Percentiles rank a stretch among this genome's conserved stretches.
Conservation (phyloP, 1,140 invertebrate species). For the Agrilus planipennis region DNA sequence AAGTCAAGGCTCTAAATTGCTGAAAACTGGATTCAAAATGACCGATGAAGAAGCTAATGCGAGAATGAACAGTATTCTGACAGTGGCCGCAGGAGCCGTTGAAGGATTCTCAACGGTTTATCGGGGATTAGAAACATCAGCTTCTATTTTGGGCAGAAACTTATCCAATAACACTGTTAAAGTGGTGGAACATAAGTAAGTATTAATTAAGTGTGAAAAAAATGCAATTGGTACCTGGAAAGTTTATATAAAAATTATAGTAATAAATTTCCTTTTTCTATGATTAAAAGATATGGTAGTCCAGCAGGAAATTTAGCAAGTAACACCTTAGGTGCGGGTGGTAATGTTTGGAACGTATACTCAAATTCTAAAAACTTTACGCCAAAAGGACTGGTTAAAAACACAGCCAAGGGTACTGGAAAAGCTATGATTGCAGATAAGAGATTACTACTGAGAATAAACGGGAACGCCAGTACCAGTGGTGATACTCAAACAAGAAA, state of each 20-base stretch:
- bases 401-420: slow-evolving; percentile 51
- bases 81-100: slow-evolving; percentile 54
- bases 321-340: slow-evolving; percentile 48
- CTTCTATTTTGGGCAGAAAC: slow-evolving; percentile 47
- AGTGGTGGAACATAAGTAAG: slow-evolving; percentile 55
- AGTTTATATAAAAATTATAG: neutral
- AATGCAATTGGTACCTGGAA: slow-evolving; percentile 1
- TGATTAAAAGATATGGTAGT: slow-evolving; percentile 45
- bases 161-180: slow-evolving; percentile 57
- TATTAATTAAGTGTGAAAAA: slow-evolving; percentile 6
- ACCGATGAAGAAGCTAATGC: slow-evolving; percentile 41
- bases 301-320: slow-evolving; percentile 44
- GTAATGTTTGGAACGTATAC: slow-evolving; percentile 47
- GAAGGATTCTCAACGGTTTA: slow-evolving; percentile 57
- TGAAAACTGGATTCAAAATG: slow-evolving; percentile 42
- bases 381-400: slow-evolving; percentile 51
- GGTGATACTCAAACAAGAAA: too few relatives aligned
- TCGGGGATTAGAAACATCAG: slow-evolving; percentile 51
- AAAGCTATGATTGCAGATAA: slow-evolving; percentile 41
- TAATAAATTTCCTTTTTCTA: neutral
- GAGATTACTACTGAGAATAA: too few relatives aligned
- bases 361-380: slow-evolving; percentile 48
- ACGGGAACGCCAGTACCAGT: too few relatives aligned
- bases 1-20: slow-evolving; percentile 44
- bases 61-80: slow-evolving; percentile 48